Evolutionary conservation across 2,888 invertebrate genomes (phyloP).

Genomic region (Myopa testacea): DNA sequence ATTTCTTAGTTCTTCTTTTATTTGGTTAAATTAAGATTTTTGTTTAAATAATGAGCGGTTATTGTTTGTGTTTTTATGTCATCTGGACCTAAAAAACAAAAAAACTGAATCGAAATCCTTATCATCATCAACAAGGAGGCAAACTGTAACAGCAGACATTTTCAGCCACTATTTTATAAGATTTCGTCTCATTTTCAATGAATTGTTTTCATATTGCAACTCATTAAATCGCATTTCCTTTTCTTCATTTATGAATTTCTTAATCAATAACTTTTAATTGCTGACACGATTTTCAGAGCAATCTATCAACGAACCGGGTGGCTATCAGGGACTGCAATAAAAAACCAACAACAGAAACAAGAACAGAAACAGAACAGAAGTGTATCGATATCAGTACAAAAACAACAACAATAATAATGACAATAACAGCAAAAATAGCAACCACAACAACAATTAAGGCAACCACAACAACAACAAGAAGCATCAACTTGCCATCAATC

Average conservation of each 20-base stretch:
- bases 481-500: background rate
- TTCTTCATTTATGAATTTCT: background rate
- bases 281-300: constrained; percentile 9
- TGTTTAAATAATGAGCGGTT: too few relatives aligned
- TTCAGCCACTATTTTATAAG: background rate
- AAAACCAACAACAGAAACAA: background rate
- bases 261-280: constrained; percentile 21
- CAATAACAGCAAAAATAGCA: background rate
- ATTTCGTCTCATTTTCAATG: background rate
- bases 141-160: background rate
- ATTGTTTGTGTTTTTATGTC: too few relatives aligned
- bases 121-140: too few relatives aligned
- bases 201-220: background rate
- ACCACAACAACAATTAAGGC: background rate
- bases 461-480: background rate
- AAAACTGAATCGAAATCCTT: too few relatives aligned
- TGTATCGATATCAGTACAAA: background rate
- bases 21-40: too few relatives aligned
- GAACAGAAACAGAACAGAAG: background rate
- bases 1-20: too few relatives aligned
- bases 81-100: too few relatives aligned
- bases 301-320: background rate
- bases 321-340: background rate
- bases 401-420: background rate
- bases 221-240: background rate